Percentiles rank a stretch among this genome's conserved stretches.
These are phyloP conservation scores for Colossoma macropomum DNA, from an alignment of 2,113 vertebrate genomes.

Conservation along the genomic window DNA sequence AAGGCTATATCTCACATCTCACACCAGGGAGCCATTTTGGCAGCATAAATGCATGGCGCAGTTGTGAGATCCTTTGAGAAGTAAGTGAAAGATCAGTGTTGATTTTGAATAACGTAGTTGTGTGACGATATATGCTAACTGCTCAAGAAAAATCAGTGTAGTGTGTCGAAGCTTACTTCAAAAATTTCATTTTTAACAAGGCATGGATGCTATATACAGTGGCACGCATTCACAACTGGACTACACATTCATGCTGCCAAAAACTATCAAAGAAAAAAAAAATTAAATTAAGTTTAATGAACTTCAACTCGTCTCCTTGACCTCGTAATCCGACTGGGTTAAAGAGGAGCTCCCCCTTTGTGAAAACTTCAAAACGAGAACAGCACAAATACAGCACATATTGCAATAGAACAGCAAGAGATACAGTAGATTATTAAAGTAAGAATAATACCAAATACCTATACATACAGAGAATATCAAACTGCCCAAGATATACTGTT, in stretches of 20 bases:
- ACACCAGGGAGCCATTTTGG: slow-evolving; percentile 26
- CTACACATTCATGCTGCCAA: slow-evolving; percentile 39
- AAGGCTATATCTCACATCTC: slow-evolving; percentile 14
- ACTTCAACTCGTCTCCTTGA: slow-evolving; percentile 5
- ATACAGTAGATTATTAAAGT: slow-evolving; percentile 72
- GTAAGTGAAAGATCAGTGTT: not conserved
- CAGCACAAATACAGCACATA: slow-evolving; percentile 72
- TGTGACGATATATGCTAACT: not conserved
- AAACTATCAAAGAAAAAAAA: not conserved
- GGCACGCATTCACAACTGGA: not conserved
- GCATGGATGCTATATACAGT: slow-evolving; percentile 15
- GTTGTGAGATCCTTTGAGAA: not conserved
- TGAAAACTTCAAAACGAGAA: slow-evolving; percentile 59
- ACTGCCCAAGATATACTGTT: slow-evolving; percentile 65
- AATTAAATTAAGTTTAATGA: not conserved
- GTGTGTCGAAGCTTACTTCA: not conserved
- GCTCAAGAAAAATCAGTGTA: not conserved
- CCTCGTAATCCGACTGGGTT: slow-evolving; percentile 34
- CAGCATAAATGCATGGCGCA: slow-evolving; percentile 34
- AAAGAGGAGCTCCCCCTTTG: slow-evolving; percentile 45
- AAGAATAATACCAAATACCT: slow-evolving; percentile 77
- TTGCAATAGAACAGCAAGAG: slow-evolving; percentile 75
- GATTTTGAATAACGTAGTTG: not conserved
- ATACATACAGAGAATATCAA: slow-evolving; percentile 79
- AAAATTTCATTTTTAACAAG: not conserved